Evolutionary conservation across 2,797 vertebrate genomes (phyloP).

Genomic region (Esox masquinongy): DNA sequence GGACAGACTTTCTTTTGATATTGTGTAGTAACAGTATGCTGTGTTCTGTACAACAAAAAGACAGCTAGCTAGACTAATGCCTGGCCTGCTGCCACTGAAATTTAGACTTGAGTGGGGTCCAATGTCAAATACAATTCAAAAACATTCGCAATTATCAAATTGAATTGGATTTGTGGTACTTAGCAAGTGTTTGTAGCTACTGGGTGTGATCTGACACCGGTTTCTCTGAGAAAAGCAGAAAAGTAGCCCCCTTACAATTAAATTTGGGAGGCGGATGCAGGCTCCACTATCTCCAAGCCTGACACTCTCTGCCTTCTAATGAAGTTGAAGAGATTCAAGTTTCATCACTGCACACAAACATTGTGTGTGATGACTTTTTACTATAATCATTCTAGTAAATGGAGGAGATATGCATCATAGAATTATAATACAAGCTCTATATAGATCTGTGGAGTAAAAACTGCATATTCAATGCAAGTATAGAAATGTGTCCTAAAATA

Average conservation of each 20-base stretch:
- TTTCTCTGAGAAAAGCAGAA: conserved; percentile 59
- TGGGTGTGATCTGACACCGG: conserved; percentile 64
- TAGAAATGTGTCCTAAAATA: background rate
- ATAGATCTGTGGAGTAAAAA: background rate
- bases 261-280: conserved; percentile 63
- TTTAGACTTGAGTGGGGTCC: conserved; percentile 14
- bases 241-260: conserved; percentile 55
- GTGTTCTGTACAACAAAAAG: conserved; percentile 4
- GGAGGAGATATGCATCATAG: background rate
- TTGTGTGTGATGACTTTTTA: background rate
- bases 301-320: background rate
- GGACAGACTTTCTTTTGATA: background rate
- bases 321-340: background rate
- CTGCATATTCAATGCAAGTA: background rate
- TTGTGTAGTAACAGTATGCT: background rate
- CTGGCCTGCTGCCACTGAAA: conserved; percentile 1
- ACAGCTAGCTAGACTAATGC: background rate
- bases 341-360: conserved; percentile 4
- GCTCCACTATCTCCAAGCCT: background rate
- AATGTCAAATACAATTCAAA: conserved; percentile 10
- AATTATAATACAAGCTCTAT: background rate
- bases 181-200: conserved; percentile 64
- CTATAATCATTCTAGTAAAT: background rate
- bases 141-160: conserved; percentile 40
- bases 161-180: conserved; percentile 54